A percentile compares a stretch with the other conserved stretches of the same genome.
phyloP scores from a whole-genome alignment of 2,113 vertebrate genomes.

The Lagenorhynchus albirostris region DNA sequence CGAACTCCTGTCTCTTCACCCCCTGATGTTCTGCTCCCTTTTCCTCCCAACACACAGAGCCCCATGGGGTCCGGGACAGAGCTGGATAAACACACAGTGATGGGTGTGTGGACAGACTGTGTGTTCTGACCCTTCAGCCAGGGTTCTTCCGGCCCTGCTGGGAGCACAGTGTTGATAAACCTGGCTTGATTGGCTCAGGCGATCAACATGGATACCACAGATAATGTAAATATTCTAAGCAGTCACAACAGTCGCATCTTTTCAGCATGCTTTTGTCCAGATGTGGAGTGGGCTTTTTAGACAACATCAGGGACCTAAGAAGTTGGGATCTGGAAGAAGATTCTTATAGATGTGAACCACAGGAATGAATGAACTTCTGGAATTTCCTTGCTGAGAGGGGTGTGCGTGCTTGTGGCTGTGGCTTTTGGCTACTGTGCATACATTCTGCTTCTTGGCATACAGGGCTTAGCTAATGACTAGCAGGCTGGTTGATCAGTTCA shows the following conservation, averaged over 20 bases:
- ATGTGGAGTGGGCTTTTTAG: background rate
- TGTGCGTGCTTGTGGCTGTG: conserved; percentile 44
- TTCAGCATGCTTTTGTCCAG: background rate
- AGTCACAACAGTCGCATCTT: background rate
- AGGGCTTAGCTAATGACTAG: background rate
- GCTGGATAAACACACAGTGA: background rate
- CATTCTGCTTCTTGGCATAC: background rate
- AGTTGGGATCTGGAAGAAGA: conserved; percentile 5
- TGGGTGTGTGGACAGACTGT: background rate
- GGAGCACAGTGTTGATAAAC: background rate
- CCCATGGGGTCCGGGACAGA: background rate
- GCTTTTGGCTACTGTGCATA: conserved; percentile 43
- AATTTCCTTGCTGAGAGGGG: conserved; percentile 62
- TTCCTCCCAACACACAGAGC: background rate
- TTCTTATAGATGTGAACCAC: conserved; percentile 20
- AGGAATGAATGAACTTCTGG: conserved; percentile 69
- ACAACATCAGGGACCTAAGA: background rate
- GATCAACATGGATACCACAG: background rate
- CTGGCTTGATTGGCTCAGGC: background rate
- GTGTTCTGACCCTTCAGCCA: background rate
- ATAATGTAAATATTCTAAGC: background rate
- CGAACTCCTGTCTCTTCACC: background rate
- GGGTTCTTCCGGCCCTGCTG: background rate
- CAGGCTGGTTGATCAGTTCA: background rate
- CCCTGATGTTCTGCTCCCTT: background rate